Conservation (phyloP, 2,888 invertebrate species). For the Lepeophtheirus nordmannii region DNA sequence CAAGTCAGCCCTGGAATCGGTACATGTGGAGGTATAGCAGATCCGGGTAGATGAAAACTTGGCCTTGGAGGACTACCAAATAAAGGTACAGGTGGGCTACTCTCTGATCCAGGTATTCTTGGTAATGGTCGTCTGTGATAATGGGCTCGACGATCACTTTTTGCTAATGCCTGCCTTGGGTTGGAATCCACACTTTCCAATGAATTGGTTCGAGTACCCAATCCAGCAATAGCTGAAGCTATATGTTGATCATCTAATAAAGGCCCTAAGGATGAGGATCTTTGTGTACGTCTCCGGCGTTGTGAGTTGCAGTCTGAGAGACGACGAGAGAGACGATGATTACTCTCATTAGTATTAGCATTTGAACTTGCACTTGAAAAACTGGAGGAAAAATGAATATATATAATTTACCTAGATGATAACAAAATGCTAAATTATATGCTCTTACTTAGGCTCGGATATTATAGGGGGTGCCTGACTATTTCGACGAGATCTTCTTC, state of each 20-base stretch:
- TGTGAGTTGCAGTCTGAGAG: conserved; percentile 5
- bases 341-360: not conserved
- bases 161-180: conserved; percentile 16
- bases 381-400: not conserved
- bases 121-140: conserved; percentile 14
- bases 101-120: conserved; percentile 8
- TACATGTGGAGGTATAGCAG: conserved; percentile 18
- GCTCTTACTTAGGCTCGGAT: not conserved
- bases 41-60: not conserved
- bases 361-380: not conserved
- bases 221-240: not conserved
- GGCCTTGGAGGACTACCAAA: conserved; percentile 17
- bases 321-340: not conserved
- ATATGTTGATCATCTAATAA: conserved; percentile 19
- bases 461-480: not conserved
- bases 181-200: conserved; percentile 23
- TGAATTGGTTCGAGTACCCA: conserved; percentile 13
- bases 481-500: not conserved
- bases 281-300: not conserved
- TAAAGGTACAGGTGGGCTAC: not conserved
- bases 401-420: not conserved
- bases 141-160: conserved; percentile 7
- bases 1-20: conserved; percentile 24
- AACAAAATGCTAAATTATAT: not conserved
- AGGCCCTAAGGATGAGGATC: conserved; percentile 22